phyloP scores from a whole-genome alignment of 2,888 invertebrate species.

The Nemotelus pantherinus region DNA sequence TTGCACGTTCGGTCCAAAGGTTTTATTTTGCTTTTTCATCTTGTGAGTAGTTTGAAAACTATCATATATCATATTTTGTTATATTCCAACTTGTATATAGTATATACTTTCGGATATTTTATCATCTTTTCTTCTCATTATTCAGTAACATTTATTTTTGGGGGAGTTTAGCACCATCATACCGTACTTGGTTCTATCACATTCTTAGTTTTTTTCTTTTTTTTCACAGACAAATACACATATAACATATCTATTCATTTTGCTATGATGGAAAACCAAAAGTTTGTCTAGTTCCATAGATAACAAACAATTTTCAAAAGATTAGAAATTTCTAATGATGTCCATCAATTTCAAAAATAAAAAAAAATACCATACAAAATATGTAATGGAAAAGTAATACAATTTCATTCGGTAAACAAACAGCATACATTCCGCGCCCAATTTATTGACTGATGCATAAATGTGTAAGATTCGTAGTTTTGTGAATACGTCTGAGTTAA shows the following conservation, averaged over 20 bases:
- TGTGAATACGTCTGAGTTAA: background rate
- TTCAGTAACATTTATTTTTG: constrained; percentile 55
- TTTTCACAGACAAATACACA: background rate
- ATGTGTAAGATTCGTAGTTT: background rate
- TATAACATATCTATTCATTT: no score
- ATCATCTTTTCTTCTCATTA: constrained; percentile 48
- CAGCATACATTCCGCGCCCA: constrained; percentile 8
- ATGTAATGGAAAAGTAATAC: no score
- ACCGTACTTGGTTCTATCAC: constrained; percentile 55
- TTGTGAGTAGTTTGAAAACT: constrained; percentile 26
- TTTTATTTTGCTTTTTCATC: constrained; percentile 49
- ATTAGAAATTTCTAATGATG: no score
- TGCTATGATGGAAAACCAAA: no score
- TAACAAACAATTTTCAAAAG: no score
- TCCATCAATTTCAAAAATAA: no score
- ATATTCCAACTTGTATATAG: constrained; percentile 11
- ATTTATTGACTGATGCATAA: background rate
- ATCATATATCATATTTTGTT: background rate
- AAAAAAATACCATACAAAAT: no score
- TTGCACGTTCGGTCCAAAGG: constrained; percentile 64
- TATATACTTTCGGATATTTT: constrained; percentile 33
- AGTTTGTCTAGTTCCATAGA: no score
- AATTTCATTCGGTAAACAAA: no score
- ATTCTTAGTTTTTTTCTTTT: constrained; percentile 52
- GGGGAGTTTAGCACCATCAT: constrained; percentile 65